Base-by-base conservation (phyloP, 1,140 invertebrate genomes). In the Caenorhabditis latens region DNA sequence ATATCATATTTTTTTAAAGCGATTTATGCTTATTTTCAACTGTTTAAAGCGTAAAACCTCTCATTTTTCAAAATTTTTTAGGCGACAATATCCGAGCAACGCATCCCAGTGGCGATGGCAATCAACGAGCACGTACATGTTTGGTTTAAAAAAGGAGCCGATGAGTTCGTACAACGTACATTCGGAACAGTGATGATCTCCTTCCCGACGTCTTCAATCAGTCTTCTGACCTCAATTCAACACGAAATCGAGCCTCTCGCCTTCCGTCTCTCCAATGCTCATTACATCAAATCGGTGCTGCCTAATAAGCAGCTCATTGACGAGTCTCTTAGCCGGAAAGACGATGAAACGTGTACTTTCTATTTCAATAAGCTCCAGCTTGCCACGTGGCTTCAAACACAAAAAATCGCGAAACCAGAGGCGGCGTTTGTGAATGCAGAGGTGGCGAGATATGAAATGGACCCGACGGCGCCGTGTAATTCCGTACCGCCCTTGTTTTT, bases 131-230 rank as follows among this genome's bases (percentile, higher is more conserved):
- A 90, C 85, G 67, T 85, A 6, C 91, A 91, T 75, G 91, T 89
- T 14, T 92, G 91, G 91, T 89, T 91, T 75, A 91, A 90, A 32
- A 79, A 79, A 50, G 71, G 71, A 21, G 71, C 71, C 46, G 71
- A 79, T 19, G 71, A 79, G 7, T 79, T 79, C 14, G 46, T 91
- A 79, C 79, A 91, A 91, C 19, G 89, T 14, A 90, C 90, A 14
- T 90, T 91, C 71, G 90, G 90, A 9, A 90, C 90, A 2, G 85
- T 92, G n/a, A 86, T 91, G 86, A 84, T 92, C 13, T 91, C 90
- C 0, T 90, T 91, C 42, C 89, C 90, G 5, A 48, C 88, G 7
- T 87, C 84, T 8, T 89, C 90, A 19, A 42, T 92, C 6, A 50
- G 84, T 40, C 84, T 87, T 40, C 86, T 91, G 14, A 90, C 89